Conservation (phyloP, 2,113 vertebrate genomes). For the Urocolius indicus region DNA sequence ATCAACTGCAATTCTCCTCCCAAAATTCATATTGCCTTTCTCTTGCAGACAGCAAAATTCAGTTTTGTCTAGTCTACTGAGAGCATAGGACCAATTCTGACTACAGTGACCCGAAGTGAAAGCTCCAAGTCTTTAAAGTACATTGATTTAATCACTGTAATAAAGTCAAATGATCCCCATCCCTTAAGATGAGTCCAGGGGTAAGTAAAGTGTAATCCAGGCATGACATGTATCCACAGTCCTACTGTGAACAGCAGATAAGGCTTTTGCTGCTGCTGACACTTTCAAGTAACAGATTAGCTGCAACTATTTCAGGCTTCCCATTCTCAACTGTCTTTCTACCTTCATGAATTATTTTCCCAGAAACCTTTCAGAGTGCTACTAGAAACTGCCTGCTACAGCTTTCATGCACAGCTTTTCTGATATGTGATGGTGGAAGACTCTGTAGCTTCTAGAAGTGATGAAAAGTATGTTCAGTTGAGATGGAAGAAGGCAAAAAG, state of each 20-base stretch:
- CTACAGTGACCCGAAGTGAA: neutral
- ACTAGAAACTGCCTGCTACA: neutral
- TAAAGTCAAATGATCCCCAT: neutral
- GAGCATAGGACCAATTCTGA: neutral
- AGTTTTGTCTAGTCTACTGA: neutral
- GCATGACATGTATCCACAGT: neutral
- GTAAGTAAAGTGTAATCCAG: neutral
- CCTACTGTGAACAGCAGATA: conserved; percentile 32
- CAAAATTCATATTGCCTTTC: neutral
- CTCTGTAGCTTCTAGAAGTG: neutral
- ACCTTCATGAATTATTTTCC: neutral
- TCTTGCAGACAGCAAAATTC: neutral
- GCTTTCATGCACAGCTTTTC: neutral
- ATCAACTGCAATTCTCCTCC: neutral
- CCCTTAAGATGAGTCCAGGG: neutral
- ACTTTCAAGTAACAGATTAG: conserved; percentile 2
- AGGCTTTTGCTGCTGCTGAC: neutral
- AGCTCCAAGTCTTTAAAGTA: neutral
- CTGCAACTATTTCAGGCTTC: neutral
- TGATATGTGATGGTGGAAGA: neutral
- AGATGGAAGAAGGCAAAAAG: neutral
- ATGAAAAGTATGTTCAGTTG: neutral
- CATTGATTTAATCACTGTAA: neutral
- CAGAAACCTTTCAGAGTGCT: neutral
- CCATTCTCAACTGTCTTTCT: neutral